Evolutionary conservation across 2,113 vertebrate genomes (phyloP).

Genomic region (Sinocyclocheilus anophthalmus): DNA sequence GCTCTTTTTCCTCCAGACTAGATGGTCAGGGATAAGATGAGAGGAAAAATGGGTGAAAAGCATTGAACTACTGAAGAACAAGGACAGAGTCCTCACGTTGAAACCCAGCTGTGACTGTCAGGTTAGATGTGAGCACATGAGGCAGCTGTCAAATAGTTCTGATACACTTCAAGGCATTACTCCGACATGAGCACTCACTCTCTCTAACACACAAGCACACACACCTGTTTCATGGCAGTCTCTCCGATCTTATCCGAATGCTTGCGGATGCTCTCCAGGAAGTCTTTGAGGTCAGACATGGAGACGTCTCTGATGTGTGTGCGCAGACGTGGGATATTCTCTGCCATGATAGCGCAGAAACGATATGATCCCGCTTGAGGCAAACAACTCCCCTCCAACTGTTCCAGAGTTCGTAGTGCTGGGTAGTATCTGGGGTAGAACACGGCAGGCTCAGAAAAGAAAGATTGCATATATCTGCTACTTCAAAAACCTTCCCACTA

Average conservation of each 20-base stretch:
- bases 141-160: neutral
- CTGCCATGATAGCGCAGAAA: slow-evolving; percentile 93
- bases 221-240: slow-evolving; percentile 94
- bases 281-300: slow-evolving; percentile 95
- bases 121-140: slow-evolving; percentile 1
- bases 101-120: slow-evolving; percentile 1
- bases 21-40: slow-evolving; percentile 50
- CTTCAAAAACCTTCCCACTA: neutral
- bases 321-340: slow-evolving; percentile 88
- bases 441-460: slow-evolving; percentile 8
- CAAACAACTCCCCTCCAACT: slow-evolving; percentile 88
- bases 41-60: slow-evolving; percentile 21
- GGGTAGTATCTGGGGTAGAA: slow-evolving; percentile 87
- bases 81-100: neutral
- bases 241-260: slow-evolving; percentile 97
- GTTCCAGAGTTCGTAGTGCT: slow-evolving; percentile 90
- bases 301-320: slow-evolving; percentile 90
- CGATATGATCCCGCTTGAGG: slow-evolving; percentile 91
- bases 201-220: slow-evolving; percentile 20
- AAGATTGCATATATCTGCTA: neutral
- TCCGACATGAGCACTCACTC: neutral
- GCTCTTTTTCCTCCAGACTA: slow-evolving; percentile 68
- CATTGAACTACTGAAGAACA: neutral
- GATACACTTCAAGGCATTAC: neutral
- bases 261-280: slow-evolving; percentile 97